Evolutionary conservation across 2,888 invertebrate genomes (phyloP).

Genomic region (Scaptomyza polygonia): DNA sequence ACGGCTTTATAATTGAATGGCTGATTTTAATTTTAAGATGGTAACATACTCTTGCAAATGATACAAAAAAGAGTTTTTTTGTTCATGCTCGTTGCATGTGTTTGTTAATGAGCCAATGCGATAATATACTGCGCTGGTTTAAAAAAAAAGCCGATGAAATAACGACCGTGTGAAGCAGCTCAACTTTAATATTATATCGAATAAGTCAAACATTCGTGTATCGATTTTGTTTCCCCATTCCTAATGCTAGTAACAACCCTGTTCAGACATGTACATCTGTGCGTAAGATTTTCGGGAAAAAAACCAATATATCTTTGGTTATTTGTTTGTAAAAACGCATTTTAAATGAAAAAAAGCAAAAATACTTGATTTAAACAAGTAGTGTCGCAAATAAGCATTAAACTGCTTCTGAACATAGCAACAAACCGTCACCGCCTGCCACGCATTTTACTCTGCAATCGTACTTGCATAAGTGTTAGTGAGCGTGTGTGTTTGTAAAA

Average conservation of each 20-base stretch:
- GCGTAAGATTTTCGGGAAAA: conserved; percentile 51
- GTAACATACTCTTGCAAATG: too few species aligned
- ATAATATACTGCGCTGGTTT: conserved; percentile 1
- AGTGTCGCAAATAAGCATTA: neutral
- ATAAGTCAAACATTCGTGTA: neutral
- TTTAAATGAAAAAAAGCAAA: conserved; percentile 11
- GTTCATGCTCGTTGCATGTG: too few species aligned
- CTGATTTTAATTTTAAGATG: too few species aligned
- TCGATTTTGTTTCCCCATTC: conserved; percentile 1
- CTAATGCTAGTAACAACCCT: conserved; percentile 36
- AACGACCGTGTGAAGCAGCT: too few species aligned
- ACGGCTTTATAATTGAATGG: neutral
- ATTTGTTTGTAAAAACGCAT: conserved; percentile 12
- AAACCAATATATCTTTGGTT: conserved; percentile 28
- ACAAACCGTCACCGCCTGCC: conserved; percentile 11
- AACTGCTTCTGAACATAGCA: neutral
- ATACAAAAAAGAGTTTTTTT: too few species aligned
- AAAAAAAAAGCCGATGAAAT: too few species aligned
- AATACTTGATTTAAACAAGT: conserved; percentile 31
- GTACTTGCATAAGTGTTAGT: conserved; percentile 36
- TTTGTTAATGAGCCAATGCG: neutral
- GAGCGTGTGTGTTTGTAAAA: conserved; percentile 15
- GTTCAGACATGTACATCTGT: conserved; percentile 10
- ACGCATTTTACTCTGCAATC: conserved; percentile 26
- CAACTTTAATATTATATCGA: neutral